A percentile compares a stretch with the other conserved stretches of the same genome.
Conservation (phyloP, 2,888 invertebrate genomes). For the Tribolium freemani region DNA sequence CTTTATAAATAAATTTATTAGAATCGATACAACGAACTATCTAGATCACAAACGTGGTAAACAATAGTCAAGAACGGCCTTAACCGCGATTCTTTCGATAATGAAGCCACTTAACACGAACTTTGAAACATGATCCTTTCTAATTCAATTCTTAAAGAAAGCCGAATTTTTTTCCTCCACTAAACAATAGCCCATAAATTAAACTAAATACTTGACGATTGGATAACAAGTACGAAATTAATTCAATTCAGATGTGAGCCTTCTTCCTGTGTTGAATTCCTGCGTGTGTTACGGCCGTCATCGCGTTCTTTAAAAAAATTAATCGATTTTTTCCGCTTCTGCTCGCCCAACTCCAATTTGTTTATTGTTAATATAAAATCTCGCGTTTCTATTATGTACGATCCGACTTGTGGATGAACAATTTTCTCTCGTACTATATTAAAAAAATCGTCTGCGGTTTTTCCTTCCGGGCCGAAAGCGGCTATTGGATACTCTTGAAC, state of each 20-base stretch:
- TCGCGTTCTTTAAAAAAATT: slow-evolving; percentile 18
- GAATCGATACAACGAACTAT: slow-evolving; percentile 39
- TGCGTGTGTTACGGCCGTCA: slow-evolving; percentile 3
- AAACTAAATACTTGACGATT: slow-evolving; percentile 34
- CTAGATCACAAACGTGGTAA: slow-evolving; percentile 47
- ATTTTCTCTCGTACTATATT: slow-evolving; percentile 20
- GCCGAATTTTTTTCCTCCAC: neutral
- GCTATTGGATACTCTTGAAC: slow-evolving; percentile 47
- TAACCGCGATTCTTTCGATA: slow-evolving; percentile 10
- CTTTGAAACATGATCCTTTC: neutral
- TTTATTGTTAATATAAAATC: slow-evolving; percentile 21
- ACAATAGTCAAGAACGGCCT: slow-evolving; percentile 37
- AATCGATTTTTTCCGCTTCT: slow-evolving; percentile 30
- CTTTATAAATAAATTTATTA: slow-evolving; percentile 55
- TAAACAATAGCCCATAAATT: slow-evolving; percentile 40
- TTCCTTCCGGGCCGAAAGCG: slow-evolving; percentile 37
- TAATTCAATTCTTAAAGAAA: neutral
- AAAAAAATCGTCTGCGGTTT: slow-evolving; percentile 39
- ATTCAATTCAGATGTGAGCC: slow-evolving; percentile 20
- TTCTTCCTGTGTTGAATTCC: slow-evolving; percentile 34
- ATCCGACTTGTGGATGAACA: slow-evolving; percentile 9
- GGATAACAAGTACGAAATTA: slow-evolving; percentile 32
- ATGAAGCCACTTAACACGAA: neutral
- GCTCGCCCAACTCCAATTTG: slow-evolving; percentile 4
- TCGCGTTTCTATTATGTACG: slow-evolving; percentile 20